A percentile compares a stretch with the other conserved stretches of the same genome.
Conservation (phyloP, 2,113 vertebrate species). For the Connochaetes taurinus region DNA sequence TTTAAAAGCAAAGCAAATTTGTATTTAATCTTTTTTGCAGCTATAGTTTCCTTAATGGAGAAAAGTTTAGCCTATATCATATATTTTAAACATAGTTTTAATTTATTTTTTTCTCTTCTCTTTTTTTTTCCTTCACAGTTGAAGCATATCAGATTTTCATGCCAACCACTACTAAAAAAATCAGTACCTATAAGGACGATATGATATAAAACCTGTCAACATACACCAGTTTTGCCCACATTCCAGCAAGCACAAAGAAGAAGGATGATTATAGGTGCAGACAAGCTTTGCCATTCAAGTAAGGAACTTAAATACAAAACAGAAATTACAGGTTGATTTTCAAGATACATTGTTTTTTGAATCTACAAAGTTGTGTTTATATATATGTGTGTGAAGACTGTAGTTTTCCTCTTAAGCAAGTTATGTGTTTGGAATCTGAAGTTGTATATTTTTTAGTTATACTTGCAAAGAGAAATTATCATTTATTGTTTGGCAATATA, state of each 20-base stretch:
- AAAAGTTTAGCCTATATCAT: slow-evolving; percentile 80
- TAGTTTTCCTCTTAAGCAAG: slow-evolving; percentile 42
- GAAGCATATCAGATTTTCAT: slow-evolving; percentile 71
- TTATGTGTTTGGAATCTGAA: background rate
- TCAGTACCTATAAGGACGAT: slow-evolving; percentile 55
- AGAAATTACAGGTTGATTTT: slow-evolving; percentile 68
- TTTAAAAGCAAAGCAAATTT: slow-evolving; percentile 88
- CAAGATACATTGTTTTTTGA: slow-evolving; percentile 41
- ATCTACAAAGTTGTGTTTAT: background rate
- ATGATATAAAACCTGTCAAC: slow-evolving; percentile 67
- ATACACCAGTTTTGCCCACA: slow-evolving; percentile 59
- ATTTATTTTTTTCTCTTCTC: slow-evolving; percentile 73
- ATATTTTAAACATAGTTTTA: slow-evolving; percentile 81
- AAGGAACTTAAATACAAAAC: slow-evolving; percentile 65
- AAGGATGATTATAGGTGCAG: slow-evolving; percentile 61
- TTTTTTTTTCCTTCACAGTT: slow-evolving; percentile 53
- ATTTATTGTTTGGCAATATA: slow-evolving; percentile 50
- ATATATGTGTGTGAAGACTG: background rate
- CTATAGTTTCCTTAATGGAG: slow-evolving; percentile 82
- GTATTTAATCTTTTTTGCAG: slow-evolving; percentile 84
- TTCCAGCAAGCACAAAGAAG: slow-evolving; percentile 61
- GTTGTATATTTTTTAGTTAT: slow-evolving; percentile 41
- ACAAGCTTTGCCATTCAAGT: slow-evolving; percentile 66
- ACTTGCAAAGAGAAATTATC: slow-evolving; percentile 47
- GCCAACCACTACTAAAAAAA: slow-evolving; percentile 62